phyloP scores from a whole-genome alignment of 2,113 vertebrate species.

The Phainopepla nitens region DNA sequence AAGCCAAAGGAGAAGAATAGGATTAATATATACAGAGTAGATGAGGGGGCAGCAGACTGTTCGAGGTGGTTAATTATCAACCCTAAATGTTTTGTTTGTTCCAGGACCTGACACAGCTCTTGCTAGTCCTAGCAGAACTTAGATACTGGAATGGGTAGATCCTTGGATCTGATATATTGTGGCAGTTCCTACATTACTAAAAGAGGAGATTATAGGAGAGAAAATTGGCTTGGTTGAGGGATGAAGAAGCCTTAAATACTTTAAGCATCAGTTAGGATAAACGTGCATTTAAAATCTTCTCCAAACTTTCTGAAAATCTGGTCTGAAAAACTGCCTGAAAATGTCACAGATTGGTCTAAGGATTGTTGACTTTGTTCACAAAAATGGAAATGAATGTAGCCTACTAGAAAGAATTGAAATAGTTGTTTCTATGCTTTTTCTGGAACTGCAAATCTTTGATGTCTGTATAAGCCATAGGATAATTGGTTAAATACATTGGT shows the following conservation, averaged over 20 bases:
- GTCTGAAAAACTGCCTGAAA: not conserved
- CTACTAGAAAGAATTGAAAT: not conserved
- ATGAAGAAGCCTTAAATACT: slow-evolving; percentile 10
- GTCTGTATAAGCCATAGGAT: not conserved
- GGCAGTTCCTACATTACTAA: not conserved
- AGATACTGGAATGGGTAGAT: not conserved
- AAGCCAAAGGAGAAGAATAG: not conserved
- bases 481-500: not conserved
- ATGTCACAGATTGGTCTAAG: not conserved
- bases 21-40: not conserved
- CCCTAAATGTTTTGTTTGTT: not conserved
- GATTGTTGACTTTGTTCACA: not conserved
- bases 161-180: not conserved
- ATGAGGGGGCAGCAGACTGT: not conserved
- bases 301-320: not conserved
- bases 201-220: not conserved
- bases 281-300: not conserved
- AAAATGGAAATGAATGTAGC: not conserved
- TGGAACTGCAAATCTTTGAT: not conserved
- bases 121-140: not conserved
- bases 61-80: not conserved
- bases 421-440: not conserved
- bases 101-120: not conserved
- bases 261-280: not conserved
- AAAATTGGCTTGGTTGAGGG: not conserved